These are phyloP conservation scores for Brenthis daphne DNA, from an alignment of 2,888 invertebrate species.

Conservation along the genomic window DNA sequence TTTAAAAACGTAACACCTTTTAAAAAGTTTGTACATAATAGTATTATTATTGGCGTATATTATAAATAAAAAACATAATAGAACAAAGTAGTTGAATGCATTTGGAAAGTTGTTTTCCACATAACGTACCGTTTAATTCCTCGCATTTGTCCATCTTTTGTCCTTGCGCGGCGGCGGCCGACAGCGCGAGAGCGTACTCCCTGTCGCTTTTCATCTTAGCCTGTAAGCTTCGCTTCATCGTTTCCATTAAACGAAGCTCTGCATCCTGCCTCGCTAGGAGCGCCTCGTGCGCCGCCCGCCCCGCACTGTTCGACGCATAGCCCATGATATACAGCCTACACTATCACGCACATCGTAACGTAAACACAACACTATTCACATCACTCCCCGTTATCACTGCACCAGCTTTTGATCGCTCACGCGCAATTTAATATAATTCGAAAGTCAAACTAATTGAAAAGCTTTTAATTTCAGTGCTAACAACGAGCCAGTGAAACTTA, in stretches of 20 bases:
- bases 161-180: constrained; percentile 90
- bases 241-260: constrained; percentile 94
- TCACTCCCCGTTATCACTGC: constrained; percentile 69
- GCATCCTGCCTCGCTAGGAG: constrained; percentile 95
- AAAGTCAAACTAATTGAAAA: constrained; percentile 32
- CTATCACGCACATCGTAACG: constrained; percentile 68
- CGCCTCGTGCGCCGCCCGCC: constrained; percentile 95
- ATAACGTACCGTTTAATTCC: constrained; percentile 83
- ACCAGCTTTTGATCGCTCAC: constrained; percentile 58
- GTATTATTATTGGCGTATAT: too few species aligned
- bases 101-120: constrained; percentile 29
- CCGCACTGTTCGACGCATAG: constrained; percentile 93
- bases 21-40: too few species aligned
- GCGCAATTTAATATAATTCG: constrained; percentile 40
- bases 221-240: constrained; percentile 92
- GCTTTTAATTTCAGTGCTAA: constrained; percentile 46
- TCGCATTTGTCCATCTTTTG: constrained; percentile 91
- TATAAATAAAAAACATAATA: not conserved
- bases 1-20: not conserved
- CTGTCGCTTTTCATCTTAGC: constrained; percentile 95
- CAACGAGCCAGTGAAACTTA: constrained; percentile 46
- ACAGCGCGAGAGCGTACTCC: constrained; percentile 93
- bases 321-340: constrained; percentile 84
- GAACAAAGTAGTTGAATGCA: not conserved
- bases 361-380: constrained; percentile 77